phyloP scores from a whole-genome alignment of 2,797 vertebrate species.

The Microchirus variegatus region DNA sequence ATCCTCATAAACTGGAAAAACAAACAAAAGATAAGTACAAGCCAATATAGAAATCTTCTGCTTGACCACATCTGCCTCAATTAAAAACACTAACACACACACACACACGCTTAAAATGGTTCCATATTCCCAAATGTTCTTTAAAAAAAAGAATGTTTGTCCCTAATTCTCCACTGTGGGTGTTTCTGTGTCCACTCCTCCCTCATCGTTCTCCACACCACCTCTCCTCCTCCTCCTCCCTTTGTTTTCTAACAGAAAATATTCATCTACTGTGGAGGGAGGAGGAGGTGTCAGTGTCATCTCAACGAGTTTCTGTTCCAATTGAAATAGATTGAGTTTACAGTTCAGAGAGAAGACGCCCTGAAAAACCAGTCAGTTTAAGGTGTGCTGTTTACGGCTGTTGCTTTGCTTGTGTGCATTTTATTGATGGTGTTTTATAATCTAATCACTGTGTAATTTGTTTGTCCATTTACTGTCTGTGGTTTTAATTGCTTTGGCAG shows the following conservation, averaged over 20 bases:
- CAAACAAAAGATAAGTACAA: too few relatives aligned
- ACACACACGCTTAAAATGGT: slow-evolving; percentile 35
- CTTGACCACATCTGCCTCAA: too few relatives aligned
- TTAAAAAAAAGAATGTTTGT: slow-evolving; percentile 11
- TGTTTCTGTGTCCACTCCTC: slow-evolving; percentile 1
- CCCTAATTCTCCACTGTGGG: slow-evolving; percentile 7
- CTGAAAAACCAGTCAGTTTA: slow-evolving; percentile 5
- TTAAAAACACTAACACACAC: slow-evolving; percentile 15
- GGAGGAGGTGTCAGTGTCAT: slow-evolving; percentile 2
- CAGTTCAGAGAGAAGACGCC: background rate
- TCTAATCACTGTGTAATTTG: slow-evolving; percentile 59
- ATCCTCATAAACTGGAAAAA: too few relatives aligned
- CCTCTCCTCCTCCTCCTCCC: background rate
- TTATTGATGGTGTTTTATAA: slow-evolving; percentile 56
- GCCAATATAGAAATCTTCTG: too few relatives aligned
- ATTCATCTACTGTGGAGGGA: background rate
- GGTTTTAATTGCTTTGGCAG: slow-evolving; percentile 49
- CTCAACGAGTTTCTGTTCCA: slow-evolving; percentile 35
- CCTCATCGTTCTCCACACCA: background rate
- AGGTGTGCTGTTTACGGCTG: slow-evolving; percentile 35
- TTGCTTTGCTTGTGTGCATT: slow-evolving; percentile 44
- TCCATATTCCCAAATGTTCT: slow-evolving; percentile 23
- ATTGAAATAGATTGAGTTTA: slow-evolving; percentile 30
- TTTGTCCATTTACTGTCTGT: slow-evolving; percentile 45
- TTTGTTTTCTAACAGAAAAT: slow-evolving; percentile 18